Conservation (phyloP, 2,113 vertebrate species). For the Macquaria australasica region DNA sequence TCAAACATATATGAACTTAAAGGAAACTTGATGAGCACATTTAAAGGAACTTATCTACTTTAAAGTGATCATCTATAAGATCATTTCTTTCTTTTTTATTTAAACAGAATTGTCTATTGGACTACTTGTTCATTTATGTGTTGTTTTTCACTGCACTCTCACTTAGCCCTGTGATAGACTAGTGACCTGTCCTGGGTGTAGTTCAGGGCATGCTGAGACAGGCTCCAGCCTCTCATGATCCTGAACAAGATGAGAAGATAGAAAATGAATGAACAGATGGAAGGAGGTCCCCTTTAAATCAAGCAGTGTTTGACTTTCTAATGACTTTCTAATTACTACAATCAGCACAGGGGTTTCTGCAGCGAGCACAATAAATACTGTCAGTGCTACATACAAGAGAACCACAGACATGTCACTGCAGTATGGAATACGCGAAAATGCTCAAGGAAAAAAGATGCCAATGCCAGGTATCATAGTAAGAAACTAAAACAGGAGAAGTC, state of each 20-base stretch:
- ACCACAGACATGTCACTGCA: background rate
- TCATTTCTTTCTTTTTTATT: background rate
- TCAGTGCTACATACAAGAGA: background rate
- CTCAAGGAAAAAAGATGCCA: background rate
- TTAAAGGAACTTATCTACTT: background rate
- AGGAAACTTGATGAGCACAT: background rate
- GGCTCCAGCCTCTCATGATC: too few relatives aligned
- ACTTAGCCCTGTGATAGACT: background rate
- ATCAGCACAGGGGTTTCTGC: constrained; percentile 23
- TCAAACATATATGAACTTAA: background rate
- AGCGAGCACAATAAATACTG: constrained; percentile 15
- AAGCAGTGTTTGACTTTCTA: too few relatives aligned
- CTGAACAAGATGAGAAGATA: background rate
- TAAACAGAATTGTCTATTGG: background rate
- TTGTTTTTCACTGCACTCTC: background rate
- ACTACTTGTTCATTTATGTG: background rate
- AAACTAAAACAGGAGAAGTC: background rate
- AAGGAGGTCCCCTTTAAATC: background rate
- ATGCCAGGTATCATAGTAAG: background rate
- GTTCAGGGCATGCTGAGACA: too few relatives aligned
- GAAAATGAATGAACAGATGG: background rate
- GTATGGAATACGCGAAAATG: background rate
- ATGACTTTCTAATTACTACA: constrained; percentile 5
- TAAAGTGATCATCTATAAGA: background rate
- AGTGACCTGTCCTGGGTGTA: background rate